These are phyloP conservation scores for Picathartes gymnocephalus DNA, from an alignment of 2,113 vertebrate species.

Conservation along the genomic window DNA sequence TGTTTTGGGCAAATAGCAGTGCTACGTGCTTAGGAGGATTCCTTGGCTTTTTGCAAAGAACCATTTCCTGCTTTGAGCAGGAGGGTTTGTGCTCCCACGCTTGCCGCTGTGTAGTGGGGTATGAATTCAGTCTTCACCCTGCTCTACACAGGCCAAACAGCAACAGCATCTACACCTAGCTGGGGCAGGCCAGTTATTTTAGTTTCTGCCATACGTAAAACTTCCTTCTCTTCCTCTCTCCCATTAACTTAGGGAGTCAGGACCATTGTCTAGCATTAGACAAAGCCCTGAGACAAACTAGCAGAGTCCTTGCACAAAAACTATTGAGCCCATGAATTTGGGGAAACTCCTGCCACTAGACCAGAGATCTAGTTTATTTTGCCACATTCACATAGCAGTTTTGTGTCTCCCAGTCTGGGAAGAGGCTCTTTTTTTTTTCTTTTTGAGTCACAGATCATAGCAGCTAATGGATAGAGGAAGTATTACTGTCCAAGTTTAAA, in stretches of 20 bases:
- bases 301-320: neutral
- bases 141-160: neutral
- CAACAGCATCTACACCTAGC: neutral
- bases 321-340: neutral
- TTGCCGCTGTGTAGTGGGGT: rapidly evolving
- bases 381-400: neutral
- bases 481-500: neutral
- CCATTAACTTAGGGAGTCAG: neutral
- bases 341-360: neutral
- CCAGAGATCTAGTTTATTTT: neutral
- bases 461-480: neutral
- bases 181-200: neutral
- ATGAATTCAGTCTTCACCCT: neutral
- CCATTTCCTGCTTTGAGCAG: neutral
- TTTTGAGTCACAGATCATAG: neutral
- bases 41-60: neutral
- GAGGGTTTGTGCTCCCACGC: neutral
- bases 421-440: neutral
- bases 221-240: neutral
- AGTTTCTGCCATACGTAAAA: neutral
- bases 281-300: neutral
- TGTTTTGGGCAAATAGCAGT: neutral
- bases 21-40: neutral
- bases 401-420: neutral
- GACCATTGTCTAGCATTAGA: neutral